These are phyloP conservation scores for Megathymus violae DNA, from an alignment of 1,140 invertebrate genomes.

Conservation along the genomic window DNA sequence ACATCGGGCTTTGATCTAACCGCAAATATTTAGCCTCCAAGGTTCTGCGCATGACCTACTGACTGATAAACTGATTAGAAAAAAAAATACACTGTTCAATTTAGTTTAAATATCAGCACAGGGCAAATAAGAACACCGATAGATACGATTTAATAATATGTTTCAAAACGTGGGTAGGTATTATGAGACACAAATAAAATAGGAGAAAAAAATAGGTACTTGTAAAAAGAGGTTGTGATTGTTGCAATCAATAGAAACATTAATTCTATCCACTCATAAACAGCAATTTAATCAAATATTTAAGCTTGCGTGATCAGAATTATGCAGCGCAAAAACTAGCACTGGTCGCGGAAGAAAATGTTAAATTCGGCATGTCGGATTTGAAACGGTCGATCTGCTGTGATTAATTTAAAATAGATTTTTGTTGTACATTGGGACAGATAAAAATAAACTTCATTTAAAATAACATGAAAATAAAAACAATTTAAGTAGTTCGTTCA, in stretches of 20 bases:
- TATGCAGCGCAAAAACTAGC: conserved; percentile 3
- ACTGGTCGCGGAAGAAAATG: conserved; percentile 29
- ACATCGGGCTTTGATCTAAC: conserved; percentile 9
- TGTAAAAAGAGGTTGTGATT: too few species aligned
- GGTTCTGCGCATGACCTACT: conserved; percentile 5
- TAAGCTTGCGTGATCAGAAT: conserved; percentile 24
- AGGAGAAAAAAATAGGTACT: background rate
- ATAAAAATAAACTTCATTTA: too few species aligned
- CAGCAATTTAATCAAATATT: conserved; percentile 10
- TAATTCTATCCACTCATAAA: background rate
- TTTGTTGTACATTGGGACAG: background rate
- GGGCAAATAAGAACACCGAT: background rate
- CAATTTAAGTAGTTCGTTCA: too few species aligned
- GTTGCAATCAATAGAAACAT: background rate
- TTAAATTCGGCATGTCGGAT: conserved; percentile 22
- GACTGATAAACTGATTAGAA: background rate
- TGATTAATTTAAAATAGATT: conserved; percentile 1
- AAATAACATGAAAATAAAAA: background rate
- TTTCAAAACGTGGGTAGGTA: background rate
- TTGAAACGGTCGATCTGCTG: conserved; percentile 15
- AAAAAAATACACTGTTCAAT: background rate
- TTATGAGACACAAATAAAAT: background rate
- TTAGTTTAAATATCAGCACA: conserved; percentile 2
- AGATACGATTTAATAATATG: background rate
- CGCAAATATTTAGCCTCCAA: conserved; percentile 1